A percentile compares a stretch with the other conserved stretches of the same genome.
Evolutionary conservation across 1,140 invertebrate species (phyloP).

Genomic region (Laupala kohalensis): DNA sequence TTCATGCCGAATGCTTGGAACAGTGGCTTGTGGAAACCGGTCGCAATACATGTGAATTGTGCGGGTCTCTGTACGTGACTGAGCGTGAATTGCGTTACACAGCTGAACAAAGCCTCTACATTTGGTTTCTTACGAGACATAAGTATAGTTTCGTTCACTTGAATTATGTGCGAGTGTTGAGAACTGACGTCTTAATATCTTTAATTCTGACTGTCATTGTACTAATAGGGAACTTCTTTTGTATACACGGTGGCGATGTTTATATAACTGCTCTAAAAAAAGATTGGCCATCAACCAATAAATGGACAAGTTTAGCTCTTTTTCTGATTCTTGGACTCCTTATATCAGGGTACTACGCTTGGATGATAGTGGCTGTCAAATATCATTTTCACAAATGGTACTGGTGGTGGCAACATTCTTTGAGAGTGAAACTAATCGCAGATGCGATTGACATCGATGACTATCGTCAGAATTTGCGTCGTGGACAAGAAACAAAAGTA

Average conservation of each 20-base stretch:
- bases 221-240: background rate
- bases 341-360: background rate
- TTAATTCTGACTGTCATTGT: background rate
- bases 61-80: slow-evolving; percentile 38
- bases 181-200: background rate
- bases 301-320: background rate
- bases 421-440: background rate
- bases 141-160: background rate
- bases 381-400: background rate
- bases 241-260: background rate
- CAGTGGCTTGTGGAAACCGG: slow-evolving; percentile 50
- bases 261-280: background rate
- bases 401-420: background rate
- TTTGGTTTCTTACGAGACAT: slow-evolving; percentile 1
- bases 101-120: background rate
- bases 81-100: slow-evolving; percentile 23
- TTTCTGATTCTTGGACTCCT: background rate
- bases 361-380: background rate
- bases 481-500: background rate
- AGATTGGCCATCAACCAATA: background rate
- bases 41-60: slow-evolving; percentile 42
- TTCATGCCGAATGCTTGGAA: slow-evolving; percentile 52
- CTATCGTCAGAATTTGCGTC: background rate
- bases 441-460: background rate
- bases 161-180: background rate